phyloP scores from a whole-genome alignment of 2,113 vertebrate species.

The Pituophis catenifer region DNA sequence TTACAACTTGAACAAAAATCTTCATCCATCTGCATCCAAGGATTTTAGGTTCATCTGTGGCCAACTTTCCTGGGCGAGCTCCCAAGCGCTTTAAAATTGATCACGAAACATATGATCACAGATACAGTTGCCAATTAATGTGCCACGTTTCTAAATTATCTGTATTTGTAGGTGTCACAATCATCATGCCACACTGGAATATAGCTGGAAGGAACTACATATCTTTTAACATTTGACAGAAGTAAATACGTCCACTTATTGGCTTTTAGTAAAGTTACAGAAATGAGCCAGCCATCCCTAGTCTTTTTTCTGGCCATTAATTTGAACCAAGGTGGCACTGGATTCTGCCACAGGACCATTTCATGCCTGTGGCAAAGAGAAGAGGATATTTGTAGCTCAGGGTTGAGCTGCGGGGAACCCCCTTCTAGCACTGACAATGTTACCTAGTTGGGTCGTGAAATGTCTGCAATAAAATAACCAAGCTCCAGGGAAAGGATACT shows the following conservation, averaged over 20 bases:
- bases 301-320: neutral
- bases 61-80: neutral
- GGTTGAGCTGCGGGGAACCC: too few species aligned
- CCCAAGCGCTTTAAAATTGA: slow-evolving; percentile 8
- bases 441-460: too few species aligned
- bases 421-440: too few species aligned
- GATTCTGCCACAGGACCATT: neutral
- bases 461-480: too few species aligned
- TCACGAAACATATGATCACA: neutral
- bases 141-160: slow-evolving; percentile 28
- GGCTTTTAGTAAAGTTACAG: neutral
- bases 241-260: neutral
- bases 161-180: slow-evolving; percentile 16
- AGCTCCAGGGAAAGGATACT: too few species aligned
- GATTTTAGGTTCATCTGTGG: neutral
- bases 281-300: neutral
- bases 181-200: slow-evolving; percentile 34
- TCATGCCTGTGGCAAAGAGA: neutral
- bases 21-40: neutral
- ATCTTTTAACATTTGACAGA: slow-evolving; percentile 10
- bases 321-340: neutral
- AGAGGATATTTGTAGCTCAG: neutral
- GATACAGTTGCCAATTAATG: neutral
- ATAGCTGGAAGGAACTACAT: slow-evolving; percentile 12
- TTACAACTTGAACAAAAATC: neutral